phyloP scores from a whole-genome alignment of 2,797 vertebrate species.

The Chiroxiphia lanceolata region DNA sequence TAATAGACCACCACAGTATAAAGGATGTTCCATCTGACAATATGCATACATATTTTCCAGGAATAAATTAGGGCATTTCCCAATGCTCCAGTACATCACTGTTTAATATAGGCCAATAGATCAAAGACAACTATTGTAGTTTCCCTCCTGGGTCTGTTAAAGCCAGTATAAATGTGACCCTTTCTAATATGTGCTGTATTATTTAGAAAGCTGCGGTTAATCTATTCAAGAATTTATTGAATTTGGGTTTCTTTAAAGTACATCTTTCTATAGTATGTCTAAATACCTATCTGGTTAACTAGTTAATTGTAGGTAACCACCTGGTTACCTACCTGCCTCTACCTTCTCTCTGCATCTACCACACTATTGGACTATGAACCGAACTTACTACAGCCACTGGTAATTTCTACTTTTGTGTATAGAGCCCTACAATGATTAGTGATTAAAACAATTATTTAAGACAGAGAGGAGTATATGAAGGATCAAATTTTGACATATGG shows the following conservation, averaged over 20 bases:
- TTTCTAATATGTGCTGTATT: slow-evolving; percentile 49
- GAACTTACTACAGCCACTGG: neutral
- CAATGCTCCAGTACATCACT: slow-evolving; percentile 26
- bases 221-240: neutral
- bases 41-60: slow-evolving; percentile 42
- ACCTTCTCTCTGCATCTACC: neutral
- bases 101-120: slow-evolving; percentile 64
- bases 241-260: neutral
- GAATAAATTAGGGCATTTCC: slow-evolving; percentile 61
- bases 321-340: neutral
- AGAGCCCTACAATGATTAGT: neutral
- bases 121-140: slow-evolving; percentile 54
- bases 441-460: neutral
- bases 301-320: neutral
- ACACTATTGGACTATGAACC: accelerated
- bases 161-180: slow-evolving; percentile 36
- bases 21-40: slow-evolving; percentile 35
- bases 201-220: slow-evolving; percentile 53
- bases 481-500: neutral
- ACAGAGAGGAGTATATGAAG: neutral
- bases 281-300: neutral
- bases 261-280: neutral
- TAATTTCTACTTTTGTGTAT: neutral
- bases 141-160: slow-evolving; percentile 48
- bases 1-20: neutral